Evolutionary conservation across 1,140 invertebrate species (phyloP), one percentile per base, ranked within the genome.

Genomic region (Drosophila miranda): DNA sequence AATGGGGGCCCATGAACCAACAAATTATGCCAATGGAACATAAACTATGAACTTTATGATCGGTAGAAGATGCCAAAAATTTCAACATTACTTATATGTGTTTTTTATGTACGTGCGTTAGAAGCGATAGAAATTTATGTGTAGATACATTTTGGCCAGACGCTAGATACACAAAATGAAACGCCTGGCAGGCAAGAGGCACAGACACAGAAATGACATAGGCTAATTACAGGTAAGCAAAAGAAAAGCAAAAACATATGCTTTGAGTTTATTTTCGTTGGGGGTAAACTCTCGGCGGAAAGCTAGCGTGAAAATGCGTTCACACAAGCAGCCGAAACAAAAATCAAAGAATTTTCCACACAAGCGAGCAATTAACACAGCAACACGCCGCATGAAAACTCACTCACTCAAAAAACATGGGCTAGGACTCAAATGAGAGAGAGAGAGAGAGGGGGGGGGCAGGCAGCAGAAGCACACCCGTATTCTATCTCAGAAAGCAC

Each of bases 311-410:
- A 86, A 87, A 87, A 84, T 86, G 63, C 77, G 72, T 81, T 86
- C 77, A 66, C 81, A 84, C 64, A 49, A 52, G 64, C 59, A 19
- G 44, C 38, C 34, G 34, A 46, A 63, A 66, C 14, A 44, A 78
- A 60, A 84, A 84, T 84, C 81, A 87, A 87, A 87, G 82, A 87
- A 82, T 82, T 48, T 87, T 87, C 82, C 82, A 87, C 82, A 87
- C 82, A 87, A 87, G 75, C 73, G 75, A 87, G 82, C 82, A 87
- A 87, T 87, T 87, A 87, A 87, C 82, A 86, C 82, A 79, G 51
- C 70, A 45, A 50, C 63, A 50, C 51, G 45, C 23, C 41, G 62
- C 48, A 41, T 53, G 54, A 61, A 78, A 74, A 62, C 54, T 58
- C 57, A 62, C 54, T 58, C 57, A 79, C 61, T 74, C 79, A 57